These are phyloP conservation scores for Ornithoptera alexandrae DNA, from an alignment of 2,888 invertebrate species.

Conservation along the genomic window DNA sequence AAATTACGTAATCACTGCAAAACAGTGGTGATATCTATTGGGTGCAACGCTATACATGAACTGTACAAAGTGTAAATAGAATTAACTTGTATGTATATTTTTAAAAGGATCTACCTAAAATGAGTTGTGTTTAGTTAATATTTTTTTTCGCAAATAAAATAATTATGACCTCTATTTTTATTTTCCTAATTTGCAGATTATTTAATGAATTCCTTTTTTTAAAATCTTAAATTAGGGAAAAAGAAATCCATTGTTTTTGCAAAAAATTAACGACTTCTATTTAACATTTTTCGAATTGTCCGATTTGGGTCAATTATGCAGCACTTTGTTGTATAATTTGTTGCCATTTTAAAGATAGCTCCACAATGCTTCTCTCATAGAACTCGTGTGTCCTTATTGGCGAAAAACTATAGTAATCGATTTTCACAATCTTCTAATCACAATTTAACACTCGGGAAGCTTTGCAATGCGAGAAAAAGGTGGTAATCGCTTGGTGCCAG, in stretches of 20 bases:
- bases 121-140: slow-evolving; percentile 57
- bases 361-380: background rate
- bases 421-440: slow-evolving; percentile 3
- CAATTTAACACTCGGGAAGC: background rate
- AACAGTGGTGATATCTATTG: slow-evolving; percentile 31
- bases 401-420: background rate
- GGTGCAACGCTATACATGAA: slow-evolving; percentile 31
- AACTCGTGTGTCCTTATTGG: background rate
- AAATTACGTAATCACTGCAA: slow-evolving; percentile 4
- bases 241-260: too few relatives aligned
- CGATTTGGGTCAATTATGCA: background rate
- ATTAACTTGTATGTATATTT: slow-evolving; percentile 33
- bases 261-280: too few relatives aligned
- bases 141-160: slow-evolving; percentile 48
- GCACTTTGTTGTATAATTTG: background rate
- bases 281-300: background rate
- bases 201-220: background rate
- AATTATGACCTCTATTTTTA: background rate
- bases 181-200: background rate
- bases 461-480: slow-evolving; percentile 1
- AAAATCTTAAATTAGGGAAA: background rate
- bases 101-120: slow-evolving; percentile 57
- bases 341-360: background rate
- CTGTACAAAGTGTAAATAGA: slow-evolving; percentile 29
- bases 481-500: background rate